Base-by-base conservation (phyloP, 2,797 vertebrate species). In the Paratrypauchen microcephalus region DNA sequence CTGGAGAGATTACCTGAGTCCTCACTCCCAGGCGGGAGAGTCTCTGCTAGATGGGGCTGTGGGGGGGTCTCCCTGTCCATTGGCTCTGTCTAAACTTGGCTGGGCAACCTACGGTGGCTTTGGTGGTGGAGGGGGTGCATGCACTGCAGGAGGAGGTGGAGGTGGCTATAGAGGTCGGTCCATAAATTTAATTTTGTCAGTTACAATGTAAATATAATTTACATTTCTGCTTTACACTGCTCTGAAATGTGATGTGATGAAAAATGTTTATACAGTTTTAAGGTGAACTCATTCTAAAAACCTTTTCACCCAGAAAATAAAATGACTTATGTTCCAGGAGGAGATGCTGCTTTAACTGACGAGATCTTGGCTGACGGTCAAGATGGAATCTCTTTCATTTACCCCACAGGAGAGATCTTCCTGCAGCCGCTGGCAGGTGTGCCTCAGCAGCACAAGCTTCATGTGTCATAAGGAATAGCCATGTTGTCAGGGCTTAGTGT, bases 41-140 rank as follows among this genome's bases (percentile, higher is more conserved):
- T 95, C 95, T 16, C 92, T 95, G 68, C 73, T 88, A 76, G 95
- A 96, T 79, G 94, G 95, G 9, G 94, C 94, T 5, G 91, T 93
- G 77, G 96, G 95, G 9, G 95, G 96, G 12, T 92, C 90, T 21
- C 90, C 96, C 6, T 97, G 96, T 80, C 87, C 90, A 0, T 88
- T 93, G 19, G 95, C 95, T 47, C 61, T 93, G 84, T 89, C 91
- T 68, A 94, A 91, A 48, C 93, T 96, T 23, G 86, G 86, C 64
- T 97, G 97, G 96, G 89, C 90, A 4, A 96, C 95, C 0, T 95
- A 88, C 0, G 94, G 96, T 26, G 96, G 96, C 23, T 97, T 97
- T 70, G 95, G 95, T 66, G 95, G 95, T 6, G 96, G 96, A 75
- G 95, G 96, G 47, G 95, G 96, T 7, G 94, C 95, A 45, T 98